Conservation (phyloP, 2,888 invertebrate species). For the Megaustenia siamemsis region DNA sequence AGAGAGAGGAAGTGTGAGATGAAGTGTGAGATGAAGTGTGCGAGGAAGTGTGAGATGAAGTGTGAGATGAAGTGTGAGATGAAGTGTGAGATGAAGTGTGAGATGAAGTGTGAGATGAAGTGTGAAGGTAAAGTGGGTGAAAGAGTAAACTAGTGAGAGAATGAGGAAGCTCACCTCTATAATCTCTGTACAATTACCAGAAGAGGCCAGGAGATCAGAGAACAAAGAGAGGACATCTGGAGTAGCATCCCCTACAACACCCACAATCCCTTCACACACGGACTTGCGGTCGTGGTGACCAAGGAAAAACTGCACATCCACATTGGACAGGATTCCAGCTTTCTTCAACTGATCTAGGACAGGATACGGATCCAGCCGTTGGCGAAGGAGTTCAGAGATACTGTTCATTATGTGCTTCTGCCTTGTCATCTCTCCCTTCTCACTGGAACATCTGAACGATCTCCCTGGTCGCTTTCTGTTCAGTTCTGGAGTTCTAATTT, state of each 20-base stretch:
- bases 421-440: slow-evolving; percentile 64
- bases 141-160: neutral
- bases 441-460: slow-evolving; percentile 62
- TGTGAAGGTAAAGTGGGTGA: neutral
- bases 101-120: too few relatives aligned
- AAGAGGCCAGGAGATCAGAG: slow-evolving; percentile 68
- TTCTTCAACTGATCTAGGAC: slow-evolving; percentile 66
- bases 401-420: slow-evolving; percentile 71
- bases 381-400: slow-evolving; percentile 70
- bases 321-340: slow-evolving; percentile 63
- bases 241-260: slow-evolving; percentile 65
- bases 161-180: slow-evolving; percentile 46
- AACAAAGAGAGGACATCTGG: slow-evolving; percentile 68
- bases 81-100: too few relatives aligned
- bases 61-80: too few relatives aligned
- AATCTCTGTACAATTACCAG: slow-evolving; percentile 66
- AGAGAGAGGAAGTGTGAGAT: too few relatives aligned
- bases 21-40: too few relatives aligned
- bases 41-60: too few relatives aligned
- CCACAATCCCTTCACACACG: slow-evolving; percentile 70
- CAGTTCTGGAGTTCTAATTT: slow-evolving; percentile 69
- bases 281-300: slow-evolving; percentile 69
- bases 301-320: slow-evolving; percentile 66
- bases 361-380: slow-evolving; percentile 70
- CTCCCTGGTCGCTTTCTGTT: slow-evolving; percentile 59